Conservation (phyloP, 1,140 invertebrate genomes). For the Amphibalanus amphitrite region DNA sequence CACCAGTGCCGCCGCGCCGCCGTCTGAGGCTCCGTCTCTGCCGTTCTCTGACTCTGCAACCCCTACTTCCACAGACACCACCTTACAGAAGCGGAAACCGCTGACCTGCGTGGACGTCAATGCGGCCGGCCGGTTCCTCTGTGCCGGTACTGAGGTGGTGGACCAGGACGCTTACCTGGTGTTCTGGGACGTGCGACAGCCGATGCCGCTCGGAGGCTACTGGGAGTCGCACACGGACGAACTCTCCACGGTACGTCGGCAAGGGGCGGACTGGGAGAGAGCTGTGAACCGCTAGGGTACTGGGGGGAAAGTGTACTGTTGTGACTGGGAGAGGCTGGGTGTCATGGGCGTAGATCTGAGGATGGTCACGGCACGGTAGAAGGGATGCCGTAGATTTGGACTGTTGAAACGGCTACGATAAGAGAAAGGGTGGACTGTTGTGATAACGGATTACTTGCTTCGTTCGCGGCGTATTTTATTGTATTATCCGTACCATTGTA, state of each 20-base stretch:
- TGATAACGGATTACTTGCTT: too few relatives aligned
- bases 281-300: not conserved
- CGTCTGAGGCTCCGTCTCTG: not conserved
- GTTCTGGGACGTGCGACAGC: constrained; percentile 60
- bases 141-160: constrained; percentile 53
- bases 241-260: constrained; percentile 43
- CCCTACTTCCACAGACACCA: not conserved
- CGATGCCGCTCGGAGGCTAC: constrained; percentile 56
- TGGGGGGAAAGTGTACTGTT: not conserved
- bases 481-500: too few relatives aligned
- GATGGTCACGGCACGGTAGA: too few relatives aligned
- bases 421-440: too few relatives aligned
- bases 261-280: not conserved
- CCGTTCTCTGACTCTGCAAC: not conserved
- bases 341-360: too few relatives aligned
- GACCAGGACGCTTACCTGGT: constrained; percentile 52
- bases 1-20: not conserved
- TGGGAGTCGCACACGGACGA: constrained; percentile 72
- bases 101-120: constrained; percentile 58
- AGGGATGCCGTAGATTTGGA: too few relatives aligned
- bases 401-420: too few relatives aligned
- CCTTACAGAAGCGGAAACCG: constrained; percentile 25
- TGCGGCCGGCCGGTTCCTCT: constrained; percentile 46
- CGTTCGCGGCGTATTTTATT: too few relatives aligned
- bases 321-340: too few relatives aligned